phyloP scores from a whole-genome alignment of 2,888 invertebrate genomes.

The Agonopterix alstromeriana region DNA sequence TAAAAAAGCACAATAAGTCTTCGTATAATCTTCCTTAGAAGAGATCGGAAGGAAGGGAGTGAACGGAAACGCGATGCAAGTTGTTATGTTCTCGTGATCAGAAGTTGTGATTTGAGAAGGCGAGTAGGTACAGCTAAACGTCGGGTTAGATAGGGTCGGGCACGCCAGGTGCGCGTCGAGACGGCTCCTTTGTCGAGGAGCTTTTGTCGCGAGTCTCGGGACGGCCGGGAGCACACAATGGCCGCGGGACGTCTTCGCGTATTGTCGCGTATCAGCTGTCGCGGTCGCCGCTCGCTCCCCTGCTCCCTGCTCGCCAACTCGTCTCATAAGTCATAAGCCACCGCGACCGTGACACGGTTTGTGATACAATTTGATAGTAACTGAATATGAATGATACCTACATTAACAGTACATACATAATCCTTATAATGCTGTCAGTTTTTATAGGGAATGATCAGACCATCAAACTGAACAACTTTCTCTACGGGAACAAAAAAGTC shows the following conservation, averaged over 20 bases:
- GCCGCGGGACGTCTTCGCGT: slow-evolving; percentile 69
- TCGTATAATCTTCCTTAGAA: too few species aligned
- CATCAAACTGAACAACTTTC: too few species aligned
- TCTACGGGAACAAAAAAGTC: too few species aligned
- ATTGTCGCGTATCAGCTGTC: slow-evolving; percentile 71
- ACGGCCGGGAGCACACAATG: slow-evolving; percentile 51
- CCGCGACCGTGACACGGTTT: slow-evolving; percentile 19
- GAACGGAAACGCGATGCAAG: slow-evolving; percentile 30
- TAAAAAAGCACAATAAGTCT: too few species aligned
- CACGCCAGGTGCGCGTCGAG: slow-evolving; percentile 65
- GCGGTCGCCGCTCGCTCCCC: slow-evolving; percentile 43
- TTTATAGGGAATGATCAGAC: too few species aligned
- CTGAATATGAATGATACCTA: neutral
- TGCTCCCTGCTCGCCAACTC: slow-evolving; percentile 20
- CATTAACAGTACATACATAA: neutral
- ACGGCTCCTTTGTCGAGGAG: slow-evolving; percentile 52
- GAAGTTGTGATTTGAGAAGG: slow-evolving; percentile 34
- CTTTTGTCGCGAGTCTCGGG: slow-evolving; percentile 33
- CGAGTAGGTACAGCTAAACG: slow-evolving; percentile 23
- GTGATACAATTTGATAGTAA: neutral
- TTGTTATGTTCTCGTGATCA: slow-evolving; percentile 8
- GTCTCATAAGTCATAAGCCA: slow-evolving; percentile 42
- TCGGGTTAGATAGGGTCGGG: slow-evolving; percentile 55
- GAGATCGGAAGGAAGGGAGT: slow-evolving; percentile 26
- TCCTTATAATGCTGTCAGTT: neutral